A percentile compares a stretch with the other conserved stretches of the same genome.
Evolutionary conservation across 2,888 invertebrate genomes (phyloP).

Genomic region (Nineta flava): DNA sequence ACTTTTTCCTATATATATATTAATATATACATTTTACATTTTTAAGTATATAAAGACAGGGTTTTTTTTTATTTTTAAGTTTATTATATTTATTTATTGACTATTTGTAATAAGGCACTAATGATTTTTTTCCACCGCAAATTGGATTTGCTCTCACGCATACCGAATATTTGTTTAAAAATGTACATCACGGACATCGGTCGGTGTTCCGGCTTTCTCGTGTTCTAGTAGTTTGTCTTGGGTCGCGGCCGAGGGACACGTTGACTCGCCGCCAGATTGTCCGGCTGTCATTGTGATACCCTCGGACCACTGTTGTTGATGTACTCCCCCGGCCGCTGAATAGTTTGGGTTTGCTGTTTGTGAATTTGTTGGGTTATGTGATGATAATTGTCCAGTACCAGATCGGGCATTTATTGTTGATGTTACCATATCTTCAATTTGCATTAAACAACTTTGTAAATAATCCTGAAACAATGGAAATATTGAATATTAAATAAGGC

Average conservation of each 20-base stretch:
- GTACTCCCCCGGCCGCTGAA: slow-evolving; percentile 22
- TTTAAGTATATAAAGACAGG: no score
- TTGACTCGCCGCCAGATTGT: slow-evolving; percentile 18
- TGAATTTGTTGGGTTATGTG: background rate
- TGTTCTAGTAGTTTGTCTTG: slow-evolving; percentile 37
- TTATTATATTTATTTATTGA: no score
- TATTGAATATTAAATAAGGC: no score
- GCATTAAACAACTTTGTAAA: slow-evolving; percentile 59
- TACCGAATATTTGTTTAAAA: slow-evolving; percentile 32
- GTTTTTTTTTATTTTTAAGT: no score
- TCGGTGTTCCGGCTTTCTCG: slow-evolving; percentile 66
- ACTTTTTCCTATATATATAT: no score
- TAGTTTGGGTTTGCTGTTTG: slow-evolving; percentile 12
- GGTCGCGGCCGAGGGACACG: slow-evolving; percentile 21
- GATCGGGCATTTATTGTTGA: slow-evolving; percentile 33
- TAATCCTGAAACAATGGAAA: slow-evolving; percentile 47
- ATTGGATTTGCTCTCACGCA: no score
- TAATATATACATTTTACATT: no score
- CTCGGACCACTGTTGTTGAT: slow-evolving; percentile 14
- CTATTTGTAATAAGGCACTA: no score
- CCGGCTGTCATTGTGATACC: slow-evolving; percentile 8
- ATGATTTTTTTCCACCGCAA: no score
- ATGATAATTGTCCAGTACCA: slow-evolving; percentile 27
- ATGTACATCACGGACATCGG: slow-evolving; percentile 72
- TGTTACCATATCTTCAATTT: slow-evolving; percentile 64